Percentiles rank a stretch among this genome's conserved stretches.
These are phyloP conservation scores for Erpetoichthys calabaricus DNA, from an alignment of 2,797 vertebrate genomes.

Conservation along the genomic window DNA sequence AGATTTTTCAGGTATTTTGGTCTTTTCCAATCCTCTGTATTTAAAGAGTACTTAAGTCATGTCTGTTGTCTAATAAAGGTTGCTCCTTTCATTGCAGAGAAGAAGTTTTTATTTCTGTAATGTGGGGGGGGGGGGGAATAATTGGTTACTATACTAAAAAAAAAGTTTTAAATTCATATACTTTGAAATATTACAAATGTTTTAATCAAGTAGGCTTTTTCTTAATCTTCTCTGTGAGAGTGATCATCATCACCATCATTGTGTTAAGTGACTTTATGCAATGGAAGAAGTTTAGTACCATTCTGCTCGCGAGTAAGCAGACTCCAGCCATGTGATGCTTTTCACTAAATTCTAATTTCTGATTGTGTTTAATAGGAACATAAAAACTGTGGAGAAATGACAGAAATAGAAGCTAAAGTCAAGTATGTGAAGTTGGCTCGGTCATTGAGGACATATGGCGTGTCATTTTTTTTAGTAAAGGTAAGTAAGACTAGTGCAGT, in stretches of 20 bases:
- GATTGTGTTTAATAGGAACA: constrained; percentile 62
- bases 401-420: constrained; percentile 92
- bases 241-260: no score
- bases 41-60: not conserved
- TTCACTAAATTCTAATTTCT: not conserved
- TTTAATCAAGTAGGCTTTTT: no score
- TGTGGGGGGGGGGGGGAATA: not conserved
- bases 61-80: not conserved
- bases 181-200: no score
- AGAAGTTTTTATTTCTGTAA: not conserved
- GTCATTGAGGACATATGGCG: constrained; percentile 82
- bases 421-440: constrained; percentile 93
- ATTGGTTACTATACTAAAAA: not conserved
- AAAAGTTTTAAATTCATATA: no score
- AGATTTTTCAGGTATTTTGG: constrained; percentile 83
- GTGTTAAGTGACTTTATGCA: no score
- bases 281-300: no score
- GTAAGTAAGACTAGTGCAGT: constrained; percentile 34
- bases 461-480: constrained; percentile 96
- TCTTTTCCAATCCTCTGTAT: not conserved
- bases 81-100: not conserved
- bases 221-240: no score
- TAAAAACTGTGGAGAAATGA: constrained; percentile 91
- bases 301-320: no score
- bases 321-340: no score